phyloP scores from a whole-genome alignment of 2,888 invertebrate species.

The Tortricodes alternella region DNA sequence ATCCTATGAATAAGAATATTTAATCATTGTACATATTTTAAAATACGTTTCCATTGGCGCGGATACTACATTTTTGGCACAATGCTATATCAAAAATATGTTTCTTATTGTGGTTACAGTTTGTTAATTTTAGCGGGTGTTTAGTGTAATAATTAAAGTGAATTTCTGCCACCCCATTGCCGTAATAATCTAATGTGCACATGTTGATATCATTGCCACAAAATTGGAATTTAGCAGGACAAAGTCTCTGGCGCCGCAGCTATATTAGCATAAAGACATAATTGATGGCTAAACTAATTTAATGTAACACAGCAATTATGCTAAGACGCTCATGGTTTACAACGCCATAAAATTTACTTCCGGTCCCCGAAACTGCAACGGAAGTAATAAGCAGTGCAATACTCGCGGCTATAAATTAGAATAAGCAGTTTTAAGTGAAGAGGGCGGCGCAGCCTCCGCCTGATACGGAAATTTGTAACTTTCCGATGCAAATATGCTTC shows the following conservation, averaged over 20 bases:
- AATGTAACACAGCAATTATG: slow-evolving; percentile 78
- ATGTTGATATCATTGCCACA: slow-evolving; percentile 37
- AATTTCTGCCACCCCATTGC: not conserved
- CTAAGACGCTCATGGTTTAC: slow-evolving; percentile 77
- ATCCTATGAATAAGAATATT: too few species aligned
- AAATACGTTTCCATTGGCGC: too few species aligned
- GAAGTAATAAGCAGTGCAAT: slow-evolving; percentile 80
- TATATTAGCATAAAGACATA: slow-evolving; percentile 71
- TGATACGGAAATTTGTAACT: slow-evolving; percentile 42
- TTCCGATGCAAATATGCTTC: slow-evolving; percentile 22
- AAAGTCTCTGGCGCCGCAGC: slow-evolving; percentile 44
- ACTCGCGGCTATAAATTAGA: slow-evolving; percentile 74
- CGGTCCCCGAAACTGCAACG: slow-evolving; percentile 73
- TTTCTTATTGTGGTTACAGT: too few species aligned
- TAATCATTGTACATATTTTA: too few species aligned
- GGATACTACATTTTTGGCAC: too few species aligned
- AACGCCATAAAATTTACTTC: slow-evolving; percentile 76
- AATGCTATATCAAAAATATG: too few species aligned
- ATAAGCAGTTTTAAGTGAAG: slow-evolving; percentile 75
- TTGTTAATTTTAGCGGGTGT: too few species aligned
- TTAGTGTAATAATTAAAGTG: too few species aligned
- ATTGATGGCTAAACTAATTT: slow-evolving; percentile 78
- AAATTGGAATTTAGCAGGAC: slow-evolving; percentile 46
- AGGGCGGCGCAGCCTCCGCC: slow-evolving; percentile 47
- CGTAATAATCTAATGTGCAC: slow-evolving; percentile 22